Conservation (phyloP, 2,888 invertebrate genomes). For the Petrolisthes manimaculis region DNA sequence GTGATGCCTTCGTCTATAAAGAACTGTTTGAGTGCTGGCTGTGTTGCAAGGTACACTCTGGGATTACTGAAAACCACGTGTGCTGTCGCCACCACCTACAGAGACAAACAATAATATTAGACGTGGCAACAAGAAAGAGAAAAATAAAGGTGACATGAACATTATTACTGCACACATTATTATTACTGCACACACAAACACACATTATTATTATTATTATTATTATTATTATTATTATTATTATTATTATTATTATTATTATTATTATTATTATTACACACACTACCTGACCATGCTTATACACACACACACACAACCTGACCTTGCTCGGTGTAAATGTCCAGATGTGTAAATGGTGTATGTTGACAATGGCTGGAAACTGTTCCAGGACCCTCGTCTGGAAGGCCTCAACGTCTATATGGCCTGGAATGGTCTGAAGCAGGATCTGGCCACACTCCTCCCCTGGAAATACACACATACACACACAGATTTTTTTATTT, state of each 20-base stretch:
- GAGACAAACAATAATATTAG: neutral
- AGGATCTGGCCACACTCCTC: constrained; percentile 79
- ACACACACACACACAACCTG: too few species aligned
- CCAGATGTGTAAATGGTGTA: constrained; percentile 93
- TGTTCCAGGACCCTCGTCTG: constrained; percentile 76
- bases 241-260: too few species aligned
- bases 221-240: too few species aligned
- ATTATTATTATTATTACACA: too few species aligned
- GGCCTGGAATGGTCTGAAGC: constrained; percentile 91
- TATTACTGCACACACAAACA: too few species aligned
- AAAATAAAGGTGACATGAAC: neutral
- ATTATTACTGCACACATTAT: too few species aligned
- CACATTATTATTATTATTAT: too few species aligned
- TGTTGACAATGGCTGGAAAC: constrained; percentile 87
- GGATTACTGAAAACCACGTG: constrained; percentile 83
- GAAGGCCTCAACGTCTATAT: constrained; percentile 82
- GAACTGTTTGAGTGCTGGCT: constrained; percentile 78
- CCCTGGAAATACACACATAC: constrained; percentile 23
- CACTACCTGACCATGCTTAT: too few species aligned
- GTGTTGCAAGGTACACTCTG: constrained; percentile 69
- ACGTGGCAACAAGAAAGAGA: neutral
- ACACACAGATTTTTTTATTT: too few species aligned
- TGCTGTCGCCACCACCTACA: constrained; percentile 81
- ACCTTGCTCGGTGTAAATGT: constrained; percentile 81
- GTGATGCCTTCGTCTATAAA: constrained; percentile 85